Conservation (phyloP, 2,113 vertebrate genomes). For the Echinops telfairi region DNA sequence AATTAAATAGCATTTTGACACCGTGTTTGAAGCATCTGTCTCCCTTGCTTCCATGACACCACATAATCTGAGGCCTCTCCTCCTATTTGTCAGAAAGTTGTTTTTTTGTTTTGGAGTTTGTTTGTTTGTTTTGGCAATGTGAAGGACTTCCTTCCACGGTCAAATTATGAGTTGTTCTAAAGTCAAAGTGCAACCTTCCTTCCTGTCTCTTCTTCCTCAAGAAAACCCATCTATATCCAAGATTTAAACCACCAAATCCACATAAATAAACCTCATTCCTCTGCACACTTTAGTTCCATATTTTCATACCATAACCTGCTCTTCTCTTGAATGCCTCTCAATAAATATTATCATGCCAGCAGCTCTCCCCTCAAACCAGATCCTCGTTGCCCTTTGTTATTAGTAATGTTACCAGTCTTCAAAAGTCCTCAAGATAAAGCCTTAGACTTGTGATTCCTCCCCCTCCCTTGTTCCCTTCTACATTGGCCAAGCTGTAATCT, state of each 20-base stretch:
- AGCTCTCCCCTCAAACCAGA: not conserved
- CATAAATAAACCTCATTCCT: not conserved
- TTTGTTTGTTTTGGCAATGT: not conserved
- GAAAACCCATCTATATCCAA: conserved; percentile 9
- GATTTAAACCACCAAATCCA: not conserved
- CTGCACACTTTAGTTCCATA: not conserved
- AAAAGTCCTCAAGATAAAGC: not conserved
- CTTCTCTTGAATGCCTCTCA: not conserved
- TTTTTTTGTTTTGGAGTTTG: not conserved
- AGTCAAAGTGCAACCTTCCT: not conserved
- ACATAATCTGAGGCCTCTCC: not conserved
- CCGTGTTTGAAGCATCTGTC: not conserved
- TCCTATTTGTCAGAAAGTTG: not conserved
- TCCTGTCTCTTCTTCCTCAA: not conserved
- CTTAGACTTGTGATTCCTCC: not conserved
- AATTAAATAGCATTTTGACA: not conserved
- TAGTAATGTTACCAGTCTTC: not conserved
- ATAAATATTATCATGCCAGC: not conserved
- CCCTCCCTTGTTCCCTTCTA: not conserved
- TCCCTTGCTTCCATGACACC: not conserved
- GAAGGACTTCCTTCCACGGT: not conserved
- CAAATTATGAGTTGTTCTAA: conserved; percentile 1
- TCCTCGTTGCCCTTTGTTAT: not conserved
- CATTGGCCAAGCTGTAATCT: not conserved
- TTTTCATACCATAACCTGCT: not conserved